Base-by-base conservation (phyloP, 1,140 invertebrate genomes). In the Sinonovacula constricta region DNA sequence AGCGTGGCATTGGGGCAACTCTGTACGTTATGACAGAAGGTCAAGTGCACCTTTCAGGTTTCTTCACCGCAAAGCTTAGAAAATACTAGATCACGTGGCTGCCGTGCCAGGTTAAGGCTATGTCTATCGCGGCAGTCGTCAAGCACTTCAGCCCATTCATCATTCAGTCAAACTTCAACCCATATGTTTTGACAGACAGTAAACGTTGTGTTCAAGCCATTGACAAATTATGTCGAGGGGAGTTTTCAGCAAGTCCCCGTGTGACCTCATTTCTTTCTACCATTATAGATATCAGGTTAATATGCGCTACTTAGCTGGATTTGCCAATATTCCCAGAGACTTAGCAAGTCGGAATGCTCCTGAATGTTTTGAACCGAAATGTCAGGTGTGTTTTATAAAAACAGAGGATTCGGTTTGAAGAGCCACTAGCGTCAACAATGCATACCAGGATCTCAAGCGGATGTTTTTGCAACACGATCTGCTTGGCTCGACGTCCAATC, bases 61-160 rank as follows among this genome's bases (percentile, higher is more conserved):
- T 79, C 56, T 81, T 81, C 28, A 81, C 74, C 49, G 75, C 74
- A 14, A 71, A 71, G 30, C 26, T 71, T 34, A 53, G 69, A 33
- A 74, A 74, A 14, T 1, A 54, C 28, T 54, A 57, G 18, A 45
- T 7, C 34, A 4, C 31, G 15, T 74, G 71, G 36, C 22, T 65
- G 10, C 69, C 69, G n/a, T 71, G 59, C 24, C 22, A 76, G 14
- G 24, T 65, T 14, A 45, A 68, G 31, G 24, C 36, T 22, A 14
- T 51, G 62, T 18, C 28, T 24, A 31, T 53, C 39, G 39, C 14
- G 22, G 24, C 22, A 24, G 53, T 5, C 60, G 68, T 72, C 18
- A 83, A 77, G 57, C 80, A 82, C 59, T 84, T 84, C 54, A 71
- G 71, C 34, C 28, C n/a, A n/a, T n/a, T n/a, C n/a, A n/a, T n/a